Base-by-base conservation (phyloP, 2,888 invertebrate species). In the Xanthia togata region DNA sequence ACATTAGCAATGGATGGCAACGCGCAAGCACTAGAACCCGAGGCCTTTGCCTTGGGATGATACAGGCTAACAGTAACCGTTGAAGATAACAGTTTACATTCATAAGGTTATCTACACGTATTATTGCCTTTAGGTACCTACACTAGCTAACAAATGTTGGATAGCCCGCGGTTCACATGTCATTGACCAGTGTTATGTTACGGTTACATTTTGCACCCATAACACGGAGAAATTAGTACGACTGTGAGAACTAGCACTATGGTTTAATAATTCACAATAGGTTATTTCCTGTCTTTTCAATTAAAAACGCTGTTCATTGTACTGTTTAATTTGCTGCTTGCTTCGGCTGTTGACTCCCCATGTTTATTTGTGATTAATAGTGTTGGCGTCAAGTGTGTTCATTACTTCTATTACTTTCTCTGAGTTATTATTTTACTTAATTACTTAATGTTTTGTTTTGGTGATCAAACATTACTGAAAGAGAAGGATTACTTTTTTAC, bases 271-370 rank as follows among this genome's bases (percentile, higher is more conserved):
- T 73, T 73, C 74, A 79, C 85, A 83, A 85, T 88, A 77, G 78
- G 71, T 64, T 70, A 71, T 76, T 83, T 87, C 89, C 87, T 87
- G 87, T 64, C 76, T 73, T 81, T 76, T 60, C 68, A 87, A 87
- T 86, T 87, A 80, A 81, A 76, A 84, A n/a, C 65, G 59, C 23
- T 55, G 62, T 62, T 55, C 23, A 23, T 41, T 60, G 70, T 73
- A 60, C 59, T 63, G 75, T 70, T 68, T 71, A 78, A 83, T 83
- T 85, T 64, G 70, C n/a, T n/a, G n/a, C n/a, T n/a, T n/a, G n/a
- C n/a, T n/a, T n/a, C n/a, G 59, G 12, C 38, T 53, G 47, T 70
- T 53, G 50, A 44, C 38, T 55, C 72, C n/a, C 65, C 47, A 57
- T 50, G 67, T 57, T 73, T 82, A 53, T 64, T 69, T 82, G 44